These are phyloP conservation scores for Ornithoptera priamus DNA, from an alignment of 2,888 invertebrate genomes.

Conservation along the genomic window DNA sequence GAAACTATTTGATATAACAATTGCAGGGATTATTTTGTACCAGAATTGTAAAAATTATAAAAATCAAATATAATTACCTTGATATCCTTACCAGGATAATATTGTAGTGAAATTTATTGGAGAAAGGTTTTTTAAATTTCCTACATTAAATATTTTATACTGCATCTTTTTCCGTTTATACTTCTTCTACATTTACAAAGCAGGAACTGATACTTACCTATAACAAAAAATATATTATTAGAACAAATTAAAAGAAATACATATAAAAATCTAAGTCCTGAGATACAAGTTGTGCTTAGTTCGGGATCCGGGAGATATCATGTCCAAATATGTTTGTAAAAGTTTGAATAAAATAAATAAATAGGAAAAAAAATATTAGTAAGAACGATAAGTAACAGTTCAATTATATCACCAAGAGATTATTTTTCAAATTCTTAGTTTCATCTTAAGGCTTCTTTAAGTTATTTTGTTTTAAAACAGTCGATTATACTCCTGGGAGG, in stretches of 20 bases:
- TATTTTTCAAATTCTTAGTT: neutral
- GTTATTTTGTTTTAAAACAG: neutral
- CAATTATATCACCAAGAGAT: neutral
- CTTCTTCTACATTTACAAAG: neutral
- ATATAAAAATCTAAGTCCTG: too few species aligned
- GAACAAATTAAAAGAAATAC: conserved; percentile 16
- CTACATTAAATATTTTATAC: too few species aligned
- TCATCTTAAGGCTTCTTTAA: neutral
- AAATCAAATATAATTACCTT: neutral
- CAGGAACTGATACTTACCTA: conserved; percentile 60
- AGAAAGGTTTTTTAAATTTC: neutral
- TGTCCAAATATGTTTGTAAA: too few species aligned
- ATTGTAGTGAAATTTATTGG: neutral
- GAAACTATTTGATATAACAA: neutral
- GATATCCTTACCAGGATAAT: neutral
- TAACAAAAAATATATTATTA: conserved; percentile 45
- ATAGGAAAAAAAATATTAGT: too few species aligned
- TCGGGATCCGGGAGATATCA: too few species aligned
- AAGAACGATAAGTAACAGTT: neutral
- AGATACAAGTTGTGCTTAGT: too few species aligned
- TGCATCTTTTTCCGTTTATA: neutral
- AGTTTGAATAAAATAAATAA: too few species aligned
- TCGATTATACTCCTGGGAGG: neutral
- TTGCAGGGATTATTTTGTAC: neutral
- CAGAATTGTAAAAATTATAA: neutral